Evolutionary conservation across 2,888 invertebrate species (phyloP).

Genomic region (Drosophila paranaensis): DNA sequence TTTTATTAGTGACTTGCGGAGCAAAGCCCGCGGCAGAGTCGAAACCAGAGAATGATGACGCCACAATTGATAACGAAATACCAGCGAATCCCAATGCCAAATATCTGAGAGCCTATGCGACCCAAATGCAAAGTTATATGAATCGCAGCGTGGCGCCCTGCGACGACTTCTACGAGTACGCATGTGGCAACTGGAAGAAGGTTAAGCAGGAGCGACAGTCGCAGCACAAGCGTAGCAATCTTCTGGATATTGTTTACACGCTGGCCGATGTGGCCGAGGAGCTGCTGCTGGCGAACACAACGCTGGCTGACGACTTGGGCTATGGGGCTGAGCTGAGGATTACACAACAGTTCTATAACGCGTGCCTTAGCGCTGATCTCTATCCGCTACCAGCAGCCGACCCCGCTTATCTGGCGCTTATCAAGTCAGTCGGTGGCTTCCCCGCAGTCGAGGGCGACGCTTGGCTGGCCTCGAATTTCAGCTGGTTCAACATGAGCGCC

Average conservation of each 20-base stretch:
- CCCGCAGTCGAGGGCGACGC: conserved; percentile 79
- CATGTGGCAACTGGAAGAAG: conserved; percentile 82
- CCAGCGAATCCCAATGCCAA: conserved; percentile 25
- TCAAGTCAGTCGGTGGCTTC: conserved; percentile 81
- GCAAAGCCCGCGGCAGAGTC: conserved; percentile 41
- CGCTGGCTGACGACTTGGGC: conserved; percentile 49
- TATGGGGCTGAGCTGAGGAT: conserved; percentile 70
- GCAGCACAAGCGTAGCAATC: conserved; percentile 69
- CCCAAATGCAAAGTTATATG: conserved; percentile 78
- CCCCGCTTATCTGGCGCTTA: conserved; percentile 74
- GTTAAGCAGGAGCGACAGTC: conserved; percentile 61
- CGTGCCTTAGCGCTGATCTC: conserved; percentile 71
- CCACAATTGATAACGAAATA: conserved; percentile 49
- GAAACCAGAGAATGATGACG: conserved; percentile 10
- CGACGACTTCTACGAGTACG: conserved; percentile 82
- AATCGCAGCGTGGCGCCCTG: conserved; percentile 78
- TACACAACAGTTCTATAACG: conserved; percentile 73
- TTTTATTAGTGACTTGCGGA: conserved; percentile 15
- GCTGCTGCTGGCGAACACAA: conserved; percentile 43
- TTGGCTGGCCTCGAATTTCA: conserved; percentile 72
- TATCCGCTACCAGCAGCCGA: conserved; percentile 69
- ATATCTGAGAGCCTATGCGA: conserved; percentile 68
- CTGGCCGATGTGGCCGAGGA: conserved; percentile 59
- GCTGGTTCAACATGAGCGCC: conserved; percentile 83
- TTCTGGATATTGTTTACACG: conserved; percentile 73